Evolutionary conservation across 2,888 invertebrate genomes (phyloP).

Genomic region (Pocota personata): DNA sequence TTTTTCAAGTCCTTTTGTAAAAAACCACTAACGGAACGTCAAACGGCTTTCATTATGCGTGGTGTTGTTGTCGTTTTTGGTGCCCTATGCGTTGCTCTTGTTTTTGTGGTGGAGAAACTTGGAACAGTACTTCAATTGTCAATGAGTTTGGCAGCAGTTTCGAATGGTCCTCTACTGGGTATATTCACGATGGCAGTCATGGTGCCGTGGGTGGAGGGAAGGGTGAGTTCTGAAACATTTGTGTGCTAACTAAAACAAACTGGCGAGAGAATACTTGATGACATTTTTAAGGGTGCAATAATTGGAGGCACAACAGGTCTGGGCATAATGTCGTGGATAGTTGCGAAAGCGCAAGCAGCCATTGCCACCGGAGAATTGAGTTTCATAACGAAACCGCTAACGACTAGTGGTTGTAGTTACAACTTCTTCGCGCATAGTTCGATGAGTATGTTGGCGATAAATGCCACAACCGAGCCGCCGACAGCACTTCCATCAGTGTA

Average conservation of each 20-base stretch:
- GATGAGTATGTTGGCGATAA: constrained; percentile 78
- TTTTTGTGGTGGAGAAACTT: constrained; percentile 87
- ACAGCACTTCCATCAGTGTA: constrained; percentile 13
- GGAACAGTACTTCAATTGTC: constrained; percentile 89
- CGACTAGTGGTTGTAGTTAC: constrained; percentile 84
- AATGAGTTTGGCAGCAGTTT: constrained; percentile 86
- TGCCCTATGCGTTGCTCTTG: constrained; percentile 85
- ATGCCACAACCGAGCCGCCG: constrained; percentile 74
- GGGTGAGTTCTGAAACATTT: constrained; percentile 80
- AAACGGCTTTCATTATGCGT: constrained; percentile 87
- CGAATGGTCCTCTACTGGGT: constrained; percentile 87
- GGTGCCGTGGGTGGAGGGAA: constrained; percentile 87
- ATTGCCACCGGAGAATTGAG: constrained; percentile 83
- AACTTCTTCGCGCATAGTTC: constrained; percentile 82
- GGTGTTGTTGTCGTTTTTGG: constrained; percentile 87
- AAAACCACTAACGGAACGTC: constrained; percentile 84
- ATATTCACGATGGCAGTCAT: constrained; percentile 88
- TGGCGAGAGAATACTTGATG: constrained; percentile 51
- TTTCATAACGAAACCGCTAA: constrained; percentile 83
- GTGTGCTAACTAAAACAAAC: constrained; percentile 41
- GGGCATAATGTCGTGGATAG: constrained; percentile 84
- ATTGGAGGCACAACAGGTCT: constrained; percentile 84
- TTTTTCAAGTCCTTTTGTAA: constrained; percentile 85
- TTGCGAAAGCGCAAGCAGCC: constrained; percentile 84
- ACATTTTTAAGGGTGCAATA: constrained; percentile 83